Conservation (phyloP, 23 tunicate genomes). For the Halocynthia aurantium region DNA sequence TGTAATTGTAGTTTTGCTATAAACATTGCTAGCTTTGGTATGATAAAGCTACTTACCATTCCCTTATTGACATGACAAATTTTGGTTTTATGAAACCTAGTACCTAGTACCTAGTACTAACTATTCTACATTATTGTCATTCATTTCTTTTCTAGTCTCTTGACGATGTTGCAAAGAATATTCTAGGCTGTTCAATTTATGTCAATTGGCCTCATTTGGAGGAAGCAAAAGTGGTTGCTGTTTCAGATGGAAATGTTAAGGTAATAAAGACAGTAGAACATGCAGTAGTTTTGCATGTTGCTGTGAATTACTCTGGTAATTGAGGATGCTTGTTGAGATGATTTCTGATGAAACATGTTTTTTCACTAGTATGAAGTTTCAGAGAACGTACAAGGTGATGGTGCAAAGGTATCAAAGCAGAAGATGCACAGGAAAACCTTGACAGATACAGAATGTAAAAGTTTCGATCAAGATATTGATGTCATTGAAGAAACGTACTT, state of each 20-base stretch:
- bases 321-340: too few species aligned
- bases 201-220: constrained; percentile 99
- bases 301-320: background rate
- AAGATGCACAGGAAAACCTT: constrained; percentile 32
- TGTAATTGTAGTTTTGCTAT: background rate
- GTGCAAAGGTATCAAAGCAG: constrained; percentile 44
- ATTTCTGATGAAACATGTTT: too few species aligned
- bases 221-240: constrained; percentile 88
- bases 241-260: constrained; percentile 69
- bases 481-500: constrained; percentile 29
- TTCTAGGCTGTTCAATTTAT: constrained; percentile 65
- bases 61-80: background rate
- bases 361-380: constrained; percentile 9
- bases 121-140: background rate
- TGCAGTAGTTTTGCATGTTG: background rate
- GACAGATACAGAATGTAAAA: constrained; percentile 17
- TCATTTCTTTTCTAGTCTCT: constrained; percentile 29
- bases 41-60: background rate
- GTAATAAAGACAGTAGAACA: constrained; percentile 9
- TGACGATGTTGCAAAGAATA: constrained; percentile 41
- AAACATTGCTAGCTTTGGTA: background rate
- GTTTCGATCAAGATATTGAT: constrained; percentile 23
- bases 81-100: too few species aligned
- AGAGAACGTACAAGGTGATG: constrained; percentile 33
- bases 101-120: too few species aligned